These are phyloP conservation scores for Chrysocyon brachyurus DNA, from an alignment of 2,797 vertebrate genomes.

Conservation along the genomic window DNA sequence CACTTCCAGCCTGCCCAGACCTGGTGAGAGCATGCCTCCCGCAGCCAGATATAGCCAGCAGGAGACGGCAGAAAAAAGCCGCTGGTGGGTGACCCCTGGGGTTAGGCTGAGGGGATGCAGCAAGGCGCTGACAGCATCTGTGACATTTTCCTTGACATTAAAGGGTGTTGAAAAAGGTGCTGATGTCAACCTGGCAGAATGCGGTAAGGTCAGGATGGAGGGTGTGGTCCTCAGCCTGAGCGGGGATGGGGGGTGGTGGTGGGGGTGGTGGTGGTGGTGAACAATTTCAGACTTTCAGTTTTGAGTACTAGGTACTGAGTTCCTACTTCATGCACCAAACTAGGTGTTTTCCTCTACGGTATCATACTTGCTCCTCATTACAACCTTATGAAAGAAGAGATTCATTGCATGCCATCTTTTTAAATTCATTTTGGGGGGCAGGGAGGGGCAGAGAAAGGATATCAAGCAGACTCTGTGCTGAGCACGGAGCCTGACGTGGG, in stretches of 20 bases:
- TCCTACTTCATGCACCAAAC: neutral
- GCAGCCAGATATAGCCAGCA: neutral
- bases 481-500: neutral
- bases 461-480: neutral
- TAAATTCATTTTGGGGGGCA: no score
- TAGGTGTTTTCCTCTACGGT: neutral
- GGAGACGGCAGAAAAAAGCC: neutral
- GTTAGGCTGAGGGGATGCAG: neutral
- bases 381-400: neutral
- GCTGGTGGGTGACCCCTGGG: neutral
- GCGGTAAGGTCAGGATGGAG: neutral
- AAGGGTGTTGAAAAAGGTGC: neutral
- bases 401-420: neutral
- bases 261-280: neutral
- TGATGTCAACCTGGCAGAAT: neutral
- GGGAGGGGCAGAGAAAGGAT: neutral
- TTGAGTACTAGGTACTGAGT: neutral
- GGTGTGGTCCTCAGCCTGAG: neutral
- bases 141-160: conserved; percentile 10
- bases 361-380: neutral
- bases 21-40: neutral
- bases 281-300: neutral
- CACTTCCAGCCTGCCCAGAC: neutral
- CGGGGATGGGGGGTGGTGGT: neutral
- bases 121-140: neutral